Evolutionary conservation across 2,888 invertebrate species (phyloP), one percentile per base, ranked within the genome.

Genomic region (Stegana nigrithorax): DNA sequence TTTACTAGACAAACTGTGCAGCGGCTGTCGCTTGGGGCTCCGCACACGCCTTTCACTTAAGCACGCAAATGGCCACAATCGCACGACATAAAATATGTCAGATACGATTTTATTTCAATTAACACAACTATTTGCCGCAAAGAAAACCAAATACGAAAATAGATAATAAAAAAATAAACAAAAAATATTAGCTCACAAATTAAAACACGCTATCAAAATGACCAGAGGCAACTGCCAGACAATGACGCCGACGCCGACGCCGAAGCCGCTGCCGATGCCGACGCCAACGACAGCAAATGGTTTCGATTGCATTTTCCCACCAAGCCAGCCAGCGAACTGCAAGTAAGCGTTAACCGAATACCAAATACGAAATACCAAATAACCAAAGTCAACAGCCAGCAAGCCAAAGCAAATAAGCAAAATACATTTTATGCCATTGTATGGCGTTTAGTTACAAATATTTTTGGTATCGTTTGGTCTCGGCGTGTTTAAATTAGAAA

Each of bases 41-140:
- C n/a, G n/a, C 12, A 32, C 6, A 4, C 32, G n/a, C 6, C 2
- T 32, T 14, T 4, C 17, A 2, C 39, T 17, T 5, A 14, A n/a
- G 4, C 56, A 25, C 23, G 58, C 45, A 12, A 55, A 29, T 29
- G 14, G 29, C 27, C 19, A 44, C 44, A 45, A 27, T 45, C 17
- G 57, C 60, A 60, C 50, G 45, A 32, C 29, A 60, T n/a, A 53
- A 56, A 64, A 47, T 70, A 66, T 68, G 66, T 78, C 75, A 78
- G 74, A 78, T 70, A 66, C 75, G 71, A 76, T 75, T 75, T 75
- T 78, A 78, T 76, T 76, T 76, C 75, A 76, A 76, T 76, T 76
- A 76, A 78, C 79, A 67, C 71, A 78, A 71, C 75, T 70, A 76
- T 78, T 78, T 70, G 64, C 62, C 69, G 58, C 63, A 64, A 61